Base-by-base conservation (phyloP, 1,140 invertebrate species). In the Platyscapa corneri region DNA sequence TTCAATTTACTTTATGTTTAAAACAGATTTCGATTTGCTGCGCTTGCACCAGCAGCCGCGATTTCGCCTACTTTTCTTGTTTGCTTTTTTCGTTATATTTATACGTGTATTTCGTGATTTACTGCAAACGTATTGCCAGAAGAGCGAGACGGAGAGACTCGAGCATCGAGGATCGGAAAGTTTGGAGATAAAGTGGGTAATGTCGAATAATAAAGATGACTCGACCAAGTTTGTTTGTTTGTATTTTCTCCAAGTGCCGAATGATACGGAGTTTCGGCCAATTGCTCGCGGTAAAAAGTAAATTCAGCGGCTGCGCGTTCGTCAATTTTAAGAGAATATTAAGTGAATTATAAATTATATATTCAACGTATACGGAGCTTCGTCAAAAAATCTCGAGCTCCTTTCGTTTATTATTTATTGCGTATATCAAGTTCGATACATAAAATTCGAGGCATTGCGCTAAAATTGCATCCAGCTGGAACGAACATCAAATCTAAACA, bases 1-100 rank as follows among this genome's bases (percentile, higher is more conserved):
- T 85, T 85, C 79, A 81, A 81, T 85, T 85, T 85, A 76, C 72
- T 85, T 82, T 82, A 67, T 81, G 84, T 76, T 85, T 85, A 65
- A 82, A 85, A 76, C 70, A 65, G 70, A 82, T 85, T 76, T 76
- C 79, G 70, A 85, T 85, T 85, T 85, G 23, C 39, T 72, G 67
- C 34, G 32, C 37, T 80, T 74, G 60, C 67, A 80, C 65, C 65
- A 80, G 65, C 34, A 80, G 79, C 46, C 65, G 72, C 74, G 23
- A 77, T 64, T 56, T 39, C 1, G 14, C 30, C n/a, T 65, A 76
- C 14, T 65, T 76, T 76, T 77, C 39, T 77, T 37, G 18, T 84
- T 70, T 42, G 42, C 65, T 64, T 65, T 65, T 83, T 80, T 79
- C n/a, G n/a, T n/a, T 39, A 34, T 42, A 23, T 37, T 39, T 67